A percentile compares a stretch with the other conserved stretches of the same genome.
phyloP scores from a whole-genome alignment of 2,888 invertebrate genomes.

The Synanthedon formicaeformis region DNA sequence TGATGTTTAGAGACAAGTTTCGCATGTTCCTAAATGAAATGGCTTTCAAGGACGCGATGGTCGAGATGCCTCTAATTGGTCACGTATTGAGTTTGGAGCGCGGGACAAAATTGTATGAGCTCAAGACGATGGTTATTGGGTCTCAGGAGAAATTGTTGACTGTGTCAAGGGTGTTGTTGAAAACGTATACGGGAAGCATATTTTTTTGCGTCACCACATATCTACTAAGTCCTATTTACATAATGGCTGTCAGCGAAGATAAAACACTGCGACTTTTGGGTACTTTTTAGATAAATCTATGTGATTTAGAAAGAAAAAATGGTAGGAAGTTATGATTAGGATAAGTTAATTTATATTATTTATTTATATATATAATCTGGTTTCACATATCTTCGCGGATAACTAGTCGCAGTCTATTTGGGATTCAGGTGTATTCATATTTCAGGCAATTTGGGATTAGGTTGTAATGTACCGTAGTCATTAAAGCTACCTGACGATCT shows the following conservation, averaged over 20 bases:
- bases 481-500: no score
- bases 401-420: no score
- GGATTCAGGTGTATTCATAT: no score
- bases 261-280: conserved; percentile 40
- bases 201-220: conserved; percentile 41
- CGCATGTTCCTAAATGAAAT: conserved; percentile 39
- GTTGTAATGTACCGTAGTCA: no score
- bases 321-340: no score
- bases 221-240: conserved; percentile 39
- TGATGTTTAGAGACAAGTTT: conserved; percentile 38
- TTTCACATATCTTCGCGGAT: no score
- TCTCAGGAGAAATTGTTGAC: conserved; percentile 36
- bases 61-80: conserved; percentile 40
- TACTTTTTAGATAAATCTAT: conserved; percentile 14
- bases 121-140: conserved; percentile 30
- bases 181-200: conserved; percentile 31
- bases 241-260: conserved; percentile 34
- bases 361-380: no score
- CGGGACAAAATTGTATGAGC: conserved; percentile 23
- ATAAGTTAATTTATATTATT: no score
- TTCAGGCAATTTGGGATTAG: no score
- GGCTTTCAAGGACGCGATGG: conserved; percentile 34
- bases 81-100: conserved; percentile 16
- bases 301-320: no score
- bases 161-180: conserved; percentile 32